A percentile compares a stretch with the other conserved stretches of the same genome.
Conservation (phyloP, 2,113 vertebrate species). For the Nothoprocta pentlandii region DNA sequence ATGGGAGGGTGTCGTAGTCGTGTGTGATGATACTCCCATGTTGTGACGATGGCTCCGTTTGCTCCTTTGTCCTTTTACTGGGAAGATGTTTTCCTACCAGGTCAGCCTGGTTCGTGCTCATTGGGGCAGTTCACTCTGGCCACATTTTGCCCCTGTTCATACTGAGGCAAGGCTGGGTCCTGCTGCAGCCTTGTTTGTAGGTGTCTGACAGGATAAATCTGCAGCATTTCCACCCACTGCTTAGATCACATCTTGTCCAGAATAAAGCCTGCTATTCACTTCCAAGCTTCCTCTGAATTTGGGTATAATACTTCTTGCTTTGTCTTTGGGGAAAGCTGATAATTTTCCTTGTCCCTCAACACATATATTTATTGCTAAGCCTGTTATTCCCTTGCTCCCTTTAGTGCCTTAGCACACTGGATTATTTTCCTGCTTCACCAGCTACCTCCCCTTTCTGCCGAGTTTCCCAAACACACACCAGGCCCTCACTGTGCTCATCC, state of each 20-base stretch:
- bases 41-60: background rate
- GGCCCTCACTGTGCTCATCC: slow-evolving; percentile 6
- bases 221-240: background rate
- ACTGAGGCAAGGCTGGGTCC: background rate
- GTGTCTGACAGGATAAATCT: background rate
- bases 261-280: background rate
- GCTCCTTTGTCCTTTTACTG: background rate
- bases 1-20: background rate
- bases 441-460: background rate
- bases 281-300: background rate
- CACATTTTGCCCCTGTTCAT: background rate
- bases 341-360: background rate
- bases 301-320: background rate
- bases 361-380: slow-evolving; percentile 3
- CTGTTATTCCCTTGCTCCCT: background rate
- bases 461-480: background rate
- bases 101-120: background rate
- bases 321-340: background rate
- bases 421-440: background rate
- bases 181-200: background rate
- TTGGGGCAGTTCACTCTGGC: background rate
- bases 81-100: background rate
- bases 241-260: background rate
- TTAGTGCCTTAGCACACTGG: background rate
- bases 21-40: background rate